Base-by-base conservation (phyloP, 2,797 vertebrate species). In the Sebastes reedi region DNA sequence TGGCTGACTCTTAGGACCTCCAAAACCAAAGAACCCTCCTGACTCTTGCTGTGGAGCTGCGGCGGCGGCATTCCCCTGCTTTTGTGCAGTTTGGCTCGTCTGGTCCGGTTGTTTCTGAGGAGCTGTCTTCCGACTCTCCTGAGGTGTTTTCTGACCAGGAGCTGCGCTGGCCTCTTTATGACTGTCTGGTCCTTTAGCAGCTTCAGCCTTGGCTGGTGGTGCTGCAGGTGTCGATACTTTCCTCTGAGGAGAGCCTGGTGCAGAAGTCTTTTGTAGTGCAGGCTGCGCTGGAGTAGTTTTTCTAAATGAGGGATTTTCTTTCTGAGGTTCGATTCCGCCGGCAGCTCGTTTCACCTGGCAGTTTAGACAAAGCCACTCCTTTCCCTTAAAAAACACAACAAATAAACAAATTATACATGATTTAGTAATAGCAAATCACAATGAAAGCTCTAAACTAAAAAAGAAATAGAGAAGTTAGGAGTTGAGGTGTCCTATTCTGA, bases 261-360 rank as follows among this genome's bases (percentile, higher is more conserved):
- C 68, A 69, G 93, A 86, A 69, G 94, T 95, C 76, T 92, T 92
- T 68, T 86, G 90, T 46, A 36, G 29, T 34, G 50, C 24, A 39
- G 87, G 50, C 42, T 94, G 69, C 86, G 92, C 94, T n/a, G 78
- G 81, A 84, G 94, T 91, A 46, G 71, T 82, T 92, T 91, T 92
- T 85, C 79, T 92, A 58, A 79, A 32, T 46, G 86, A 52, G 64
- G 83, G 71, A 77, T 71, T 46, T 13, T 83, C 79, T 79, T 67
- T 88, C 36, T 34, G 93, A 71, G 95, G 79, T 80, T 97, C 96
- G 70, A 92, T 95, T 81, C 76, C 96, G 30, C 76, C 92, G 54
- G 97, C 84, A 0, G 97, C 96, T 93, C 97, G 95, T 83, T 97
- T 97, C 95, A 98, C 97, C 92, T 99, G 98, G 84, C 99, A 99